Percentiles rank a stretch among this genome's conserved stretches.
Conservation (phyloP, 1,140 invertebrate species). For the Lepidurus packardi region DNA sequence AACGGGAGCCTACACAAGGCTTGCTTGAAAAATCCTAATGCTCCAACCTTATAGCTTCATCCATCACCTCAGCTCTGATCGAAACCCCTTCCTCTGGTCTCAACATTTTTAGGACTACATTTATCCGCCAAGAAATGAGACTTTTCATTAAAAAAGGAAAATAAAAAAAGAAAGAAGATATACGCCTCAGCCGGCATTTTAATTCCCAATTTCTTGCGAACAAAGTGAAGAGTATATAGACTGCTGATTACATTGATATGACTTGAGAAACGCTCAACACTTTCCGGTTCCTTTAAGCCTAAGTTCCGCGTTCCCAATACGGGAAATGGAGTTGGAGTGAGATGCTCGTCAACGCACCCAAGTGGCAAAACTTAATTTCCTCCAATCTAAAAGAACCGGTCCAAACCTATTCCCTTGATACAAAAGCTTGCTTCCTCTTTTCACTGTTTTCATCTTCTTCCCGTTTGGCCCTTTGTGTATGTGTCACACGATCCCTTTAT, state of each 20-base stretch:
- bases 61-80: neutral
- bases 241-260: constrained; percentile 15
- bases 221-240: neutral
- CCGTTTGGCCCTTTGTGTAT: neutral
- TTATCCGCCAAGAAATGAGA: neutral
- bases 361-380: constrained; percentile 22
- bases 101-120: neutral
- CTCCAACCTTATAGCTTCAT: neutral
- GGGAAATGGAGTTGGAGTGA: constrained; percentile 14
- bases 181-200: neutral
- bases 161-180: neutral
- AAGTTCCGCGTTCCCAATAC: neutral
- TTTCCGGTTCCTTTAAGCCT: constrained; percentile 18
- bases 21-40: neutral
- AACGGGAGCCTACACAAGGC: neutral
- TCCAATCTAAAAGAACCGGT: constrained; percentile 15
- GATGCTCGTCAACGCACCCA: constrained; percentile 15
- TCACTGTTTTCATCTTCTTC: neutral
- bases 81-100: neutral
- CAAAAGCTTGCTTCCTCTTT: neutral
- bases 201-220: neutral
- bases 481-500: neutral
- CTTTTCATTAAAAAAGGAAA: too few relatives aligned
- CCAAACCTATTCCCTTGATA: neutral
- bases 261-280: neutral